Conservation (phyloP, 1,140 invertebrate genomes). For the Polypedilum vanderplanki region DNA sequence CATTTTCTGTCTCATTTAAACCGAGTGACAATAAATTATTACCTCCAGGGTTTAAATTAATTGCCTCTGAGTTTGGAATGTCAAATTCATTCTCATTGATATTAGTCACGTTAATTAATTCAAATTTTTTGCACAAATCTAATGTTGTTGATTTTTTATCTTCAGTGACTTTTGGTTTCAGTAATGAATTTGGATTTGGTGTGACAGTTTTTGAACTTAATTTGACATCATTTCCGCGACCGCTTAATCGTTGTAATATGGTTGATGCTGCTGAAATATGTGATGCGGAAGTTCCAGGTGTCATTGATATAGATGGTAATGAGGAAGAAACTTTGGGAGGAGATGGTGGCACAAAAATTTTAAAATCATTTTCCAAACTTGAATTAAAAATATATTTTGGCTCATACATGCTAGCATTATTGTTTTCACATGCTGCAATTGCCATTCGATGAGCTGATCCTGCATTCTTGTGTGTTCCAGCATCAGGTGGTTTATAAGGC, state of each 20-base stretch:
- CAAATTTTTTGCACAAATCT: constrained; percentile 6
- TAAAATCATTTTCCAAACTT: background rate
- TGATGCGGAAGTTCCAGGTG: background rate
- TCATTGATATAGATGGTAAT: no score
- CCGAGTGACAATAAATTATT: background rate
- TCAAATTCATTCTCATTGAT: background rate
- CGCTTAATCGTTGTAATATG: background rate
- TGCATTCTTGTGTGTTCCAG: background rate
- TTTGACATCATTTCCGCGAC: background rate
- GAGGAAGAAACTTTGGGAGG: background rate
- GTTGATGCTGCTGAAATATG: constrained; percentile 8
- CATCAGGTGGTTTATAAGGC: background rate
- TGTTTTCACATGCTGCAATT: background rate
- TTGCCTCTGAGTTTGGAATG: background rate
- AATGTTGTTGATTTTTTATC: background rate
- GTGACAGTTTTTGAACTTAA: background rate
- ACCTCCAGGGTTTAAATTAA: background rate
- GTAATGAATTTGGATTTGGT: background rate
- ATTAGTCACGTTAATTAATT: background rate
- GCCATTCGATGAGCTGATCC: background rate
- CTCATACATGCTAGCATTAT: background rate
- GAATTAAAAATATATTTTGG: background rate
- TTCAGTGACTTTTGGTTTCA: no score
- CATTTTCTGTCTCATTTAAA: background rate
- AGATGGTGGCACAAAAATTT: background rate